A percentile compares a stretch with the other conserved stretches of the same genome.
Evolutionary conservation across 2,797 vertebrate species (phyloP).

Genomic region (Leuciscus waleckii): DNA sequence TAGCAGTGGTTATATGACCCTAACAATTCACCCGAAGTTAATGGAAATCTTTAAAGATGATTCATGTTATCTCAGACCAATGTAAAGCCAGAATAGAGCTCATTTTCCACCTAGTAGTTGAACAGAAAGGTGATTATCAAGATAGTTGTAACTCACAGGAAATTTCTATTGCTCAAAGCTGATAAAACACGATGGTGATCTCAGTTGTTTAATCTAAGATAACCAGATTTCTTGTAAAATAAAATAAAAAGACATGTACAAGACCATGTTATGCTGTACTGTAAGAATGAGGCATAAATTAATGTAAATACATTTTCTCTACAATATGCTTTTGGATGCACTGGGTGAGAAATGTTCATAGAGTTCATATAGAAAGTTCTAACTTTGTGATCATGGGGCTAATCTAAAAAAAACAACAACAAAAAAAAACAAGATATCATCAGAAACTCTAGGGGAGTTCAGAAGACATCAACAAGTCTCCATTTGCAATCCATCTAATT

Average conservation of each 20-base stretch:
- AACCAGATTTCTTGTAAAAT: neutral
- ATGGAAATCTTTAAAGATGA: slow-evolving; percentile 3
- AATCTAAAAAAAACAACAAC: neutral
- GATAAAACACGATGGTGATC: neutral
- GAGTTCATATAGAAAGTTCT: neutral
- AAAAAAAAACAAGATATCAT: neutral
- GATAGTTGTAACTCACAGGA: neutral
- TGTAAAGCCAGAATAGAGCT: neutral
- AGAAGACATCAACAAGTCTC: no score
- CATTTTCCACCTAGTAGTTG: neutral
- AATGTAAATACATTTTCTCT: neutral
- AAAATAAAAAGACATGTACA: neutral
- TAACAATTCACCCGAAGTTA: slow-evolving; percentile 38
- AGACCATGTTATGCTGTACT: neutral
- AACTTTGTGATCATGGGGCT: neutral
- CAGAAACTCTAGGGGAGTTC: neutral
- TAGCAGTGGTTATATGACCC: slow-evolving; percentile 39
- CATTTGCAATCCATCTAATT: neutral
- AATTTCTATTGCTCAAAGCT: neutral
- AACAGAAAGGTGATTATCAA: neutral
- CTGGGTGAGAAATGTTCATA: neutral
- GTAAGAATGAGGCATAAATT: neutral
- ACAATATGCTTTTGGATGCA: neutral
- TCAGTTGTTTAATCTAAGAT: neutral
- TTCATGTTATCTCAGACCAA: neutral